Base-by-base conservation (phyloP, 2,113 vertebrate species). In the Myocastor coypus region DNA sequence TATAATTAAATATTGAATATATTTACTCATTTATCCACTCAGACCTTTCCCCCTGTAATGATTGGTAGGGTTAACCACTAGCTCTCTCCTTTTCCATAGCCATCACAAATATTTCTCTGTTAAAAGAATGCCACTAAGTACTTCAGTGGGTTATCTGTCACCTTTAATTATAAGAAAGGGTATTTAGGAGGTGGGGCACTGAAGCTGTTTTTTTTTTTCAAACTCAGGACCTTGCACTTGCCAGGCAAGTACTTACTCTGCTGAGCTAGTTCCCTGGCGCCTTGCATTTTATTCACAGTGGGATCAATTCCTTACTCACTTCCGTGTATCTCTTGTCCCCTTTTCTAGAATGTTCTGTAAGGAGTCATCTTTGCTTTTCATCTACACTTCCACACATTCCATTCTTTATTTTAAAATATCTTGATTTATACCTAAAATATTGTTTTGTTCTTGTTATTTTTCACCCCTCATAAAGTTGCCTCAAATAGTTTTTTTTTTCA, bases 391-490 rank as follows among this genome's bases (percentile, higher is more conserved):
- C 32, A 11, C 52, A 61, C 5, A 5, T 61, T 69, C 64, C 24
- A 28, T 55, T 87, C 46, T 92, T 94, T 95, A 81, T 55, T 78
- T 40, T 50, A 20, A 93, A 11, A n/a, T n/a, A 1, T 37, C 22
- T 81, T 78, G 42, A 82, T 82, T 85, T 91, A n/a, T 85, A 89
- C 22, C 46, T 66, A 22, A 28, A 6, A 20, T 34, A 66, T 52
- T 83, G 71, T 55, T 92, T 42, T 57, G 66, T 30, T 22, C 26
- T 59, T 85, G 9, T 87, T 85, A 94, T 81, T 40, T 86, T 91
- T 94, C 59, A 24, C 78, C 83, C 26, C 84, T 64, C 71, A 82
- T 40, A 61, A 87, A 94, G 61, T 95, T n/a, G n/a, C n/a, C n/a
- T n/a, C n/a, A n/a, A n/a, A n/a, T 87, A 24, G 73, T 87, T 92